Evolutionary conservation across 2,888 invertebrate genomes (phyloP), one percentile per base, ranked within the genome.

Genomic region (Oscheius onirici): DNA sequence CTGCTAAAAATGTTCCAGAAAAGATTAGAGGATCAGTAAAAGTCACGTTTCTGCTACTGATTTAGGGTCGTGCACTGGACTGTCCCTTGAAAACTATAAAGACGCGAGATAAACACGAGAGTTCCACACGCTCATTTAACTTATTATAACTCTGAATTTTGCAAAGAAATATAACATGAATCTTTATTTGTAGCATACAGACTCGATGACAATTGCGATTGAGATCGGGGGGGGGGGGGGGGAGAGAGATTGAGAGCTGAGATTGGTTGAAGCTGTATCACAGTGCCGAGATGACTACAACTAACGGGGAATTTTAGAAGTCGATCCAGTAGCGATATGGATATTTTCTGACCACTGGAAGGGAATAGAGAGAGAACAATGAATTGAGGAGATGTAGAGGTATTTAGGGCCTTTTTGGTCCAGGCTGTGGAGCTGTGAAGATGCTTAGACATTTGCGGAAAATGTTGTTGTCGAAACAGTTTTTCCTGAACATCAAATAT

Each of bases 371-470:
- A 34, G 34, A 34, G 34, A 34, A 8, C 34, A 8, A 34, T 3
- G 8, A 34, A 34, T 6, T 34, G 34, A 34, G 34, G 34, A 34
- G 34, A 34, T 44, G 34, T 6, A 34, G 34, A 34, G 34, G 34
- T 34, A 34, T 17, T 49, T 17, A 17, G 49, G n/a, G 20, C 10
- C 17, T 8, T 20, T 17, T 10, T 17, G 20, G 17, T 17, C 34
- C 34, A 6, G 34, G 34, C 34, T 34, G 34, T 6, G 34, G 63
- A 28, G 51, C 73, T 10, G 80, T 75, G 68, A 81, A 79, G 11
- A 79, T 61, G 26, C 61, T 70, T 52, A 81, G 60, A 61, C 81
- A 81, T 8, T 67, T 70, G 17, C 76, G 71, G 75, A 75, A 72
- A 26, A 52, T 52, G 44, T 49, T 51, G 69, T 73, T 75, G 51